Evolutionary conservation across 2,113 vertebrate species (phyloP), one percentile per base, ranked within the genome.

Genomic region (Blennius ocellaris): DNA sequence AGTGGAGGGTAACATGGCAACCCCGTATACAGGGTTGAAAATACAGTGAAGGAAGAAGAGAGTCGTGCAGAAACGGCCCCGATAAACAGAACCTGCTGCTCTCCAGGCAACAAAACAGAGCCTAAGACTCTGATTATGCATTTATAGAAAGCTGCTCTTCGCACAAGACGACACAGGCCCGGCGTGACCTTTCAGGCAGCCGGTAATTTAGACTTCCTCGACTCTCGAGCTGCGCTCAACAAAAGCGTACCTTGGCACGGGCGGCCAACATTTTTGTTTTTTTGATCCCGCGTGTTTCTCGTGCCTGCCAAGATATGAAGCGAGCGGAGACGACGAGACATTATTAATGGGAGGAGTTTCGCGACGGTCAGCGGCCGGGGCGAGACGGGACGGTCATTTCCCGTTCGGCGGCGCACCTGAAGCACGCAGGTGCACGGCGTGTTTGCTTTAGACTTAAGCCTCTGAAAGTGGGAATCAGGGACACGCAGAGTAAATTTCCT

Each of bases 401-500:
- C 81, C 80, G 82, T 86, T 69, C 67, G 52, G 8, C 68, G 30
- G 60, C 41, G 66, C 71, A 79, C 54, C 81, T 84, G 73, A 17
- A 72, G 38, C 2, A n/a, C 11, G 37, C 50, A 79, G 76, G 76
- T 88, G 81, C 11, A 15, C 47, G 10, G 16, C 50, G 73, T 30
- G 21, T 82, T 84, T 82, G 61, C 30, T 79, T 82, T 51, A 55
- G 67, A 36, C 41, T 50, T 43, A 8, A 6, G 61, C 17, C 40
- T 17, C 73, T 53, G 30, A 62, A 52, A 61, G 11, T 0, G 9
- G 43, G 61, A 80, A 62, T 82, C 41, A 5, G 21, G 17, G 50
- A 43, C 51, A 37, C 54, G 50, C 15, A 61, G 17, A 39, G 39
- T 82, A 40, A 76, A 87, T 73, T 72, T 86, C 82, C 80, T 80